A percentile compares a stretch with the other conserved stretches of the same genome.
Evolutionary conservation across 2,797 vertebrate genomes (phyloP).

Genomic region (Spinus pinus): DNA sequence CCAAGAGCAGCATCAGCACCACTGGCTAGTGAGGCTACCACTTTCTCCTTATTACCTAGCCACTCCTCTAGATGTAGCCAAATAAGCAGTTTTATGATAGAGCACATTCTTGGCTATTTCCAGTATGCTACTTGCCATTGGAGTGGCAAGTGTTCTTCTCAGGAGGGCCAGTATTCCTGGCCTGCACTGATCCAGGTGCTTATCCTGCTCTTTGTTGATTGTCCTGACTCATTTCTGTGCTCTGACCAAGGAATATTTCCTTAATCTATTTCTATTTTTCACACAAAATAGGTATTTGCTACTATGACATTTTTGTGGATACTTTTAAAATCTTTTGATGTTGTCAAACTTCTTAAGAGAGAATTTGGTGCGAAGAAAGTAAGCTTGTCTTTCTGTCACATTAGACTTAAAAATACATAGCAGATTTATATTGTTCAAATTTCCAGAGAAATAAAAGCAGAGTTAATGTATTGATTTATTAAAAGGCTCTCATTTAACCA

Average conservation of each 20-base stretch:
- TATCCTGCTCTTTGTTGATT: neutral
- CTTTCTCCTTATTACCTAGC: neutral
- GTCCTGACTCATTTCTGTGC: neutral
- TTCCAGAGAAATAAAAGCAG: neutral
- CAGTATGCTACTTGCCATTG: neutral
- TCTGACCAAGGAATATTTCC: neutral
- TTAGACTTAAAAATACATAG: neutral
- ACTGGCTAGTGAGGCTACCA: neutral
- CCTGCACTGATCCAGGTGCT: neutral
- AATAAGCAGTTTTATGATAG: neutral
- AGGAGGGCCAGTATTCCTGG: neutral
- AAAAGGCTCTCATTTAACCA: neutral
- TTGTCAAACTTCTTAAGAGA: neutral
- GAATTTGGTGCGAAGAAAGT: neutral
- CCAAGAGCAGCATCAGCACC: neutral
- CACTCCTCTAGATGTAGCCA: neutral
- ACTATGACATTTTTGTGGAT: neutral
- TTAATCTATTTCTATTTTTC: neutral
- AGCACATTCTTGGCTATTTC: neutral
- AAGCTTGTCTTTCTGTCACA: neutral
- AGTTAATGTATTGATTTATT: neutral
- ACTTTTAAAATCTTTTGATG: neutral
- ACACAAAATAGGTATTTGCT: neutral
- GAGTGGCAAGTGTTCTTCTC: neutral
- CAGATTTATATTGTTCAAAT: neutral